Evolutionary conservation across 2,113 vertebrate species (phyloP), one percentile per base, ranked within the genome.

Genomic region (Pelmatolapia mariae): DNA sequence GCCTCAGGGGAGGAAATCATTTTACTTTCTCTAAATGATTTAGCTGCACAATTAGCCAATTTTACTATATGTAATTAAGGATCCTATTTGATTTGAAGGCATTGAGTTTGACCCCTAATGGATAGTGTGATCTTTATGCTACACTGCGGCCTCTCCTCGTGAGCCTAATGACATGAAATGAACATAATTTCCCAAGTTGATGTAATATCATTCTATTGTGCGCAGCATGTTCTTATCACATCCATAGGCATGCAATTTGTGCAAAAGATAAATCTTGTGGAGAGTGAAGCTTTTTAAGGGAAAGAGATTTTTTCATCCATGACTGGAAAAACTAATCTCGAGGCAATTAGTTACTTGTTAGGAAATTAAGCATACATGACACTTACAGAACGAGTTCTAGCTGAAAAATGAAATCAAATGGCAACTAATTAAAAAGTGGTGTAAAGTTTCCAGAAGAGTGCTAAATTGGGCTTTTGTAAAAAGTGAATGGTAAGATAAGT

Each of bases 331-430:
- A 88, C 87, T 88, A 90, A 94, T 95, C 91, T 90, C 16, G 3
- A 61, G 71, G 82, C 86, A 95, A 95, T 94, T 94, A 93, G 87
- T 86, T 85, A 92, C 86, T 80, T 87, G 88, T 90, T 87, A 52
- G 86, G 81, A 90, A 91, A 93, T 93, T 87, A 92, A 91, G 80
- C 90, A 83, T 22, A 90, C 76, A 86, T 82, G 88, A 92, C 83
- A 84, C 86, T 90, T 86, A 84, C 31, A 61, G 36, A 82, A 83
- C 59, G 76, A 22, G 63, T 90, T 91, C 87, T 4, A 56, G 80
- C 38, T 19, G 87, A 87, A 80, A 83, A 93, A 87, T 80, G 19
- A 80, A 89, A 81, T 54, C 8, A 59, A 54, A 53, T 84, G 85
- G 73, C 52, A 92, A 88, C 90, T 89, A 71, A 93, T 86, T 85